Conservation (phyloP, 2,888 invertebrate species). For the Plagodis pulveraria region DNA sequence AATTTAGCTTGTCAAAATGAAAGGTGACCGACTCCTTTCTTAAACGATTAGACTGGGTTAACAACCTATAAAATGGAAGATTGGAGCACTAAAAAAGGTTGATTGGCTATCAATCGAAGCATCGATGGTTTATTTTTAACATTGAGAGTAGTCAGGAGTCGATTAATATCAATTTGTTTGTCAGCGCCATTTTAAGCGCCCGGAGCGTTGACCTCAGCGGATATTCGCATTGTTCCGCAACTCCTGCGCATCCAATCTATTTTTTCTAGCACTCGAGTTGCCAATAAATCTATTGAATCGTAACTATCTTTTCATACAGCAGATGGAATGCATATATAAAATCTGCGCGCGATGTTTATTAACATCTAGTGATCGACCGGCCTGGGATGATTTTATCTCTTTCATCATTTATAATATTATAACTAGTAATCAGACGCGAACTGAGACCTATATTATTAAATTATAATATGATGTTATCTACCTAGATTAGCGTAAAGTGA, state of each 20-base stretch:
- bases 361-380: neutral
- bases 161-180: slow-evolving; percentile 36
- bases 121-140: slow-evolving; percentile 27
- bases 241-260: slow-evolving; percentile 56
- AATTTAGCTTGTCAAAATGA: slow-evolving; percentile 15
- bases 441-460: too few relatives aligned
- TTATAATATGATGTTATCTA: too few relatives aligned
- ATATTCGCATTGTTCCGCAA: slow-evolving; percentile 65
- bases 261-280: slow-evolving; percentile 34
- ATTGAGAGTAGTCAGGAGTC: slow-evolving; percentile 23
- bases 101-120: slow-evolving; percentile 33
- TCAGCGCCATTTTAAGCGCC: slow-evolving; percentile 59
- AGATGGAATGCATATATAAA: slow-evolving; percentile 15
- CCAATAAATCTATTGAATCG: slow-evolving; percentile 43
- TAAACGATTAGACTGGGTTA: slow-evolving; percentile 28
- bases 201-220: slow-evolving; percentile 63
- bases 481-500: too few relatives aligned
- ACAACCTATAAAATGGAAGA: slow-evolving; percentile 30
- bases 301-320: slow-evolving; percentile 12
- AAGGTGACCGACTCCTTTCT: slow-evolving; percentile 25
- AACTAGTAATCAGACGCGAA: too few relatives aligned
- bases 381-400: neutral
- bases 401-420: neutral
- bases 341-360: slow-evolving; percentile 2
- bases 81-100: slow-evolving; percentile 29